Base-by-base conservation (phyloP, 2,888 invertebrate species). In the Plagodis dolabraria region DNA sequence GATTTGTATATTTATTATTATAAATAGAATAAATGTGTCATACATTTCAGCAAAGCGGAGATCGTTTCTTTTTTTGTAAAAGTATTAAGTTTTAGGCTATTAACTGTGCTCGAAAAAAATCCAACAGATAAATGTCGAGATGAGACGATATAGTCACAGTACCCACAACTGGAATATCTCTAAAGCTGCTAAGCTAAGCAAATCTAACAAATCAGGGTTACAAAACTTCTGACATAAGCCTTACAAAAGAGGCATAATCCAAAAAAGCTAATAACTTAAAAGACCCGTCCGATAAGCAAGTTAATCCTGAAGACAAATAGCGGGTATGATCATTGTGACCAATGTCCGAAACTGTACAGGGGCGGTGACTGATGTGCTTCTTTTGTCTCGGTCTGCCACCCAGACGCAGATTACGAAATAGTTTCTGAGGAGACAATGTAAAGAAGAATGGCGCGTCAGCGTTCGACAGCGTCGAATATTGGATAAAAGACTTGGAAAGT, bases 251-350 rank as follows among this genome's bases (percentile, higher is more conserved):
- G 44, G 9, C 36, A 36, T 55, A 44, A 52, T 40, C 47, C 52
- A 47, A 59, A 56, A 77, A 75, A 70, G 71, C 64, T 70, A 80
- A 82, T 79, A 82, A 77, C 72, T 77, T 64, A 69, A 74, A 79
- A 73, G 75, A 72, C 75, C 75, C 69, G 72, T 69, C 74, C 79
- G 89, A 88, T 90, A 90, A 90, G 87, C 86, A 87, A 91, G 89
- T 87, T 89, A 91, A 92, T 91, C 88, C 87, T 53, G 70, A 90
- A 89, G 89, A 91, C 86, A 89, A 89, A 91, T 90, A 89, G 53
- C 53, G 86, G 81, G 75, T 76, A 74, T 78, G 83, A 83, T 84
- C 89, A 86, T 85, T 85, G 85, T 80, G 76, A 75, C 76, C 77
- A 76, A 74, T 75, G 80, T 73, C 80, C 82, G 49, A 57, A 52